phyloP scores from a whole-genome alignment of 2,888 invertebrate species.

The Patella pellucida region DNA sequence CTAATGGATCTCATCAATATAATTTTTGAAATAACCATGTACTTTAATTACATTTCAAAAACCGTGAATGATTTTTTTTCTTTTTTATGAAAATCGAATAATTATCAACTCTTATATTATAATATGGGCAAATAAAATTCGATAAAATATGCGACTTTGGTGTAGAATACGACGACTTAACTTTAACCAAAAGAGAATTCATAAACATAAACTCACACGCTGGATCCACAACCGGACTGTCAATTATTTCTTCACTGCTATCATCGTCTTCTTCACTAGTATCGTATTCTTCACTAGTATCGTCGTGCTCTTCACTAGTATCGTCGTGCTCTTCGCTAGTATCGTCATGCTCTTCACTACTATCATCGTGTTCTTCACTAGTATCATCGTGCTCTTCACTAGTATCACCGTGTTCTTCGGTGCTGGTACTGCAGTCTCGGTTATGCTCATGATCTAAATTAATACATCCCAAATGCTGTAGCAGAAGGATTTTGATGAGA shows the following conservation, averaged over 20 bases:
- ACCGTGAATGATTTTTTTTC: too few species aligned
- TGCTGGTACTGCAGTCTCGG: too few species aligned
- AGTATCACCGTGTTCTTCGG: not conserved
- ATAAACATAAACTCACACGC: not conserved
- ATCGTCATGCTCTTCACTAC: slow-evolving; percentile 32
- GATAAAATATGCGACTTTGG: too few species aligned
- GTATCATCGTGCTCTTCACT: slow-evolving; percentile 21
- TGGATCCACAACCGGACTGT: not conserved
- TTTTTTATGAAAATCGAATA: too few species aligned
- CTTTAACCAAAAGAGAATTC: not conserved
- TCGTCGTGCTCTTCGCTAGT: slow-evolving; percentile 24
- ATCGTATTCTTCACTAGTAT: slow-evolving; percentile 32
- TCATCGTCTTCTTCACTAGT: slow-evolving; percentile 32
- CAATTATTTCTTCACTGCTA: slow-evolving; percentile 27
- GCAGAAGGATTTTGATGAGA: too few species aligned
- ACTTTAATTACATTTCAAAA: too few species aligned
- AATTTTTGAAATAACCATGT: too few species aligned
- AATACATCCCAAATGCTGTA: too few species aligned
- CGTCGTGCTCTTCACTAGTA: slow-evolving; percentile 32
- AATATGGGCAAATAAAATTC: too few species aligned
- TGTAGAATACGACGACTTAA: not conserved
- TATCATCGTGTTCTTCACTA: slow-evolving; percentile 33
- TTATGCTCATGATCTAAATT: too few species aligned
- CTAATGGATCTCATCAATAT: too few species aligned
- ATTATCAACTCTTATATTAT: too few species aligned